phyloP scores from a whole-genome alignment of 2,888 invertebrate species.

The Plebejus anna region DNA sequence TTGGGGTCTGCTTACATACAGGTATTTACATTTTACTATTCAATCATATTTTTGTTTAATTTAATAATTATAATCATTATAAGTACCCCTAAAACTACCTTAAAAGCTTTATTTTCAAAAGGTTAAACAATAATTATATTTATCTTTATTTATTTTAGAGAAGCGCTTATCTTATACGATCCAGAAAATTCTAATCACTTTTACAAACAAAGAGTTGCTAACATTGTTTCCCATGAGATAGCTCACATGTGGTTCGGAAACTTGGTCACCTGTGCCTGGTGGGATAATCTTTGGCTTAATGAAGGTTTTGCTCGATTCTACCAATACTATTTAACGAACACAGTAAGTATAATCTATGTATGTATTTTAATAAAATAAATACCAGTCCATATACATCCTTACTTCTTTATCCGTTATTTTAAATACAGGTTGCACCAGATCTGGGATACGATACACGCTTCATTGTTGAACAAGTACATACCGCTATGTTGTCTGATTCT shows the following conservation, averaged over 20 bases:
- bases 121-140: too few relatives aligned
- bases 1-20: conserved; percentile 90
- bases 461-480: conserved; percentile 84
- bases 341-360: conserved; percentile 50
- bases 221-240: conserved; percentile 87
- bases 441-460: conserved; percentile 73
- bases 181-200: conserved; percentile 69
- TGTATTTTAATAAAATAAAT: neutral
- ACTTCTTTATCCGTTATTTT: neutral
- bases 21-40: conserved; percentile 56
- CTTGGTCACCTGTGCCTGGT: conserved; percentile 86
- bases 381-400: neutral
- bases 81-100: too few relatives aligned
- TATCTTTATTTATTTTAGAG: conserved; percentile 59
- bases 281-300: conserved; percentile 86
- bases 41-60: neutral
- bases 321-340: conserved; percentile 82
- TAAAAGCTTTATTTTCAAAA: too few relatives aligned
- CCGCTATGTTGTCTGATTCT: conserved; percentile 81
- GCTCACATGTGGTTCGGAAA: conserved; percentile 93
- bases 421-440: conserved; percentile 54
- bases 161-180: conserved; percentile 79
- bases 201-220: conserved; percentile 82
- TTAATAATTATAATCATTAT: too few relatives aligned
- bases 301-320: conserved; percentile 86